phyloP scores from a whole-genome alignment of 2,113 vertebrate genomes.

The Bambusicola thoracicus region DNA sequence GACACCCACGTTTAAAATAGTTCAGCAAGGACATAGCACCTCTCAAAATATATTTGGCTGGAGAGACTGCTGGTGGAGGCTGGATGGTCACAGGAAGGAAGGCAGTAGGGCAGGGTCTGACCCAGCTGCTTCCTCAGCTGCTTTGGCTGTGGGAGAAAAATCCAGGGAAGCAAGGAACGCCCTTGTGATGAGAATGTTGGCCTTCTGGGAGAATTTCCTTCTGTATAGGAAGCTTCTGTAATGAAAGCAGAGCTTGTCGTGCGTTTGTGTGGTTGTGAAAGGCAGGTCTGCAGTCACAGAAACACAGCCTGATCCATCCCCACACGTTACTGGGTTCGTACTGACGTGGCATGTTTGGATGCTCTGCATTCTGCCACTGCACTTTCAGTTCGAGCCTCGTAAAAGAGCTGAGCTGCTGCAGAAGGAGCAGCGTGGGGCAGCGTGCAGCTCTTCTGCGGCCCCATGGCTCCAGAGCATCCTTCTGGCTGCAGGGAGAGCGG shows the following conservation, averaged over 20 bases:
- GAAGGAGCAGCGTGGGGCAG: background rate
- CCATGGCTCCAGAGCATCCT: background rate
- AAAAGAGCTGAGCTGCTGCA: background rate
- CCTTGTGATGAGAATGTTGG: background rate
- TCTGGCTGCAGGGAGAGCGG: background rate
- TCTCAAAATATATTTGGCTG: constrained; percentile 11
- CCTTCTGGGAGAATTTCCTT: background rate
- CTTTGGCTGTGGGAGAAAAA: background rate
- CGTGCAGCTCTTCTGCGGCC: background rate
- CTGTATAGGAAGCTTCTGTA: background rate
- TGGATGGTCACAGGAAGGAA: background rate
- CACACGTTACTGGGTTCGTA: background rate
- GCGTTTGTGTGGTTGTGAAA: background rate
- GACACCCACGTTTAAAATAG: background rate
- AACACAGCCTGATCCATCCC: background rate
- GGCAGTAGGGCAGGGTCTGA: background rate
- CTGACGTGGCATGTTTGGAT: background rate
- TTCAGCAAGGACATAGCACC: background rate
- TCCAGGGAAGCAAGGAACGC: background rate
- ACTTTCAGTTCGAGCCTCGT: background rate
- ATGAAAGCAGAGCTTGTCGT: background rate
- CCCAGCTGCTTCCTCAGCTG: background rate
- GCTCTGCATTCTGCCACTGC: background rate
- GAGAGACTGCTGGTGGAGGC: background rate
- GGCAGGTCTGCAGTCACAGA: background rate